Percentiles rank a stretch among this genome's conserved stretches.
Conservation (phyloP, 2,797 vertebrate genomes). For the Thripadectes ignobilis region DNA sequence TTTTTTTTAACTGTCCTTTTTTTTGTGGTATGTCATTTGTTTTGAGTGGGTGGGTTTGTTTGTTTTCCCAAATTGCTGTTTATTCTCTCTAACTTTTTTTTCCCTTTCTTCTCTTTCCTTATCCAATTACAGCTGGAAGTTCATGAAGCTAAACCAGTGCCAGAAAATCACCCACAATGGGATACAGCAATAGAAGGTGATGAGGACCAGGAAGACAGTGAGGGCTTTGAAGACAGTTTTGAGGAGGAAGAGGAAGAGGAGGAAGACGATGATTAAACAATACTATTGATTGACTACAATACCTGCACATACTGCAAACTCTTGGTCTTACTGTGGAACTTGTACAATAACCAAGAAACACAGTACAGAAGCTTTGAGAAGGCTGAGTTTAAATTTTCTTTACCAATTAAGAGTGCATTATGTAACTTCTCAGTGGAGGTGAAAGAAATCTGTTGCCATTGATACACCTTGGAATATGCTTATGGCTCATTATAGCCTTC, state of each 20-base stretch:
- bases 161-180: slow-evolving; percentile 98
- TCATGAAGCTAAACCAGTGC: slow-evolving; percentile 95
- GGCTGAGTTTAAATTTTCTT: slow-evolving; percentile 72
- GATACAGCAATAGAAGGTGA: slow-evolving; percentile 97
- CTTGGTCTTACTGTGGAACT: slow-evolving; percentile 74
- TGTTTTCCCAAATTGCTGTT: background rate
- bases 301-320: slow-evolving; percentile 68
- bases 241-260: slow-evolving; percentile 95
- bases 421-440: slow-evolving; percentile 69
- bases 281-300: slow-evolving; percentile 54
- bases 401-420: slow-evolving; percentile 75
- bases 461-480: slow-evolving; percentile 68
- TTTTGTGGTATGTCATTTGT: background rate
- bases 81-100: background rate
- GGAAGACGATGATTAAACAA: slow-evolving; percentile 78
- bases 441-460: slow-evolving; percentile 64
- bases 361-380: slow-evolving; percentile 70
- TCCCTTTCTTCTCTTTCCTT: background rate
- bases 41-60: background rate
- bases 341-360: slow-evolving; percentile 73
- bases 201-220: slow-evolving; percentile 98
- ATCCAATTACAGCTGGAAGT: slow-evolving; percentile 88
- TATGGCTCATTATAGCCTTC: slow-evolving; percentile 70
- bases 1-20: background rate
- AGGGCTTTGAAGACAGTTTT: slow-evolving; percentile 98